Percentiles rank a stretch among this genome's conserved stretches.
Conservation (phyloP, 2,113 vertebrate species). For the Irena cyanogastra region DNA sequence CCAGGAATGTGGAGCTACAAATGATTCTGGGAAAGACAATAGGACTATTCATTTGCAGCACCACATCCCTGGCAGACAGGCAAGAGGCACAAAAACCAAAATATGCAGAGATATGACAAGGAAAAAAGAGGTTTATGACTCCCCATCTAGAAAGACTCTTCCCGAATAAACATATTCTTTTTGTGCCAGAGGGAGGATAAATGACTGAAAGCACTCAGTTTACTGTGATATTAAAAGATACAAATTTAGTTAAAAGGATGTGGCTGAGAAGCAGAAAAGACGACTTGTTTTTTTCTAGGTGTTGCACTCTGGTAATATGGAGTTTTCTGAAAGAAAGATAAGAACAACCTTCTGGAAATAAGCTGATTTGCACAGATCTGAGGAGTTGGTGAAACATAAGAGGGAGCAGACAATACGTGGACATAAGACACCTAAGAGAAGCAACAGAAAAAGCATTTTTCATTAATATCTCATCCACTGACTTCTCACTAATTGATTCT, state of each 20-base stretch:
- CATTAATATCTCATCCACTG: not conserved
- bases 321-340: not conserved
- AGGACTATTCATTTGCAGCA: not conserved
- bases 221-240: not conserved
- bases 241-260: not conserved
- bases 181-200: not conserved
- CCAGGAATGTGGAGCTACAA: not conserved
- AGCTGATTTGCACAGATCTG: not conserved
- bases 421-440: not conserved
- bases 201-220: not conserved
- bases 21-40: not conserved
- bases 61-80: not conserved
- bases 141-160: not conserved
- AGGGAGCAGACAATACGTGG: accelerated
- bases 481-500: not conserved
- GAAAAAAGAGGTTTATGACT: not conserved
- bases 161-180: not conserved
- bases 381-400: not conserved
- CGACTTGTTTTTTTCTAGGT: not conserved
- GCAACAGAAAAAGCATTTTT: not conserved
- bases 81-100: not conserved
- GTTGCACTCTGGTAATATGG: not conserved
- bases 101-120: not conserved
- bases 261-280: not conserved
- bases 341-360: not conserved